A percentile compares a stretch with the other conserved stretches of the same genome.
These are phyloP conservation scores for Diuraphis noxia DNA, from an alignment of 1,140 invertebrate species.

Conservation along the genomic window DNA sequence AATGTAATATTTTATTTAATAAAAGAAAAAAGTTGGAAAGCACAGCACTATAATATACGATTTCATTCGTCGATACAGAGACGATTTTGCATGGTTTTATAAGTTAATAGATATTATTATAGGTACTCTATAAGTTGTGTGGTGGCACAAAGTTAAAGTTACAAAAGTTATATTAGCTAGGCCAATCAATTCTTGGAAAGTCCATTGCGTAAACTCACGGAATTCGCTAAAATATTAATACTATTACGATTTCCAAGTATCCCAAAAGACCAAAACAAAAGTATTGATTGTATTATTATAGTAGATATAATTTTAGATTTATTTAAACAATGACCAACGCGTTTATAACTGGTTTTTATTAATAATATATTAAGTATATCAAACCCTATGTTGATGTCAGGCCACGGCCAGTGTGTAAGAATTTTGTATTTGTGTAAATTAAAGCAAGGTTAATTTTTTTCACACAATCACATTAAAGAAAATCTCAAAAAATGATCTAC, in stretches of 20 bases:
- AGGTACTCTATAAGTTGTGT: neutral
- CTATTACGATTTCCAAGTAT: neutral
- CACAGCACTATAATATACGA: neutral
- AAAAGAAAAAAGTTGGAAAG: neutral
- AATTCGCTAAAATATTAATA: neutral
- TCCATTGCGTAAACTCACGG: too few relatives aligned
- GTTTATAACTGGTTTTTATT: too few relatives aligned
- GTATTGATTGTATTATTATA: neutral
- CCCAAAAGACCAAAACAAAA: neutral
- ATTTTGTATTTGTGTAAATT: neutral
- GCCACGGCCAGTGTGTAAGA: neutral
- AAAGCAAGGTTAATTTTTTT: neutral
- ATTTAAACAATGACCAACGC: neutral
- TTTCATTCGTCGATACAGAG: neutral
- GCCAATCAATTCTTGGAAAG: neutral
- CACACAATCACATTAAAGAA: neutral
- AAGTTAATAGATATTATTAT: neutral
- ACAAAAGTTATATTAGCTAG: neutral
- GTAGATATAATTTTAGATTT: neutral
- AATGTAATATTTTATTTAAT: neutral
- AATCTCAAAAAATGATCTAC: neutral
- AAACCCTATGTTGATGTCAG: neutral
- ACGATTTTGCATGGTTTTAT: neutral
- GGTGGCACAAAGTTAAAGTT: neutral
- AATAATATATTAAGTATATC: neutral